Conservation (phyloP, 2,888 invertebrate genomes). For the Spodoptera exigua region DNA sequence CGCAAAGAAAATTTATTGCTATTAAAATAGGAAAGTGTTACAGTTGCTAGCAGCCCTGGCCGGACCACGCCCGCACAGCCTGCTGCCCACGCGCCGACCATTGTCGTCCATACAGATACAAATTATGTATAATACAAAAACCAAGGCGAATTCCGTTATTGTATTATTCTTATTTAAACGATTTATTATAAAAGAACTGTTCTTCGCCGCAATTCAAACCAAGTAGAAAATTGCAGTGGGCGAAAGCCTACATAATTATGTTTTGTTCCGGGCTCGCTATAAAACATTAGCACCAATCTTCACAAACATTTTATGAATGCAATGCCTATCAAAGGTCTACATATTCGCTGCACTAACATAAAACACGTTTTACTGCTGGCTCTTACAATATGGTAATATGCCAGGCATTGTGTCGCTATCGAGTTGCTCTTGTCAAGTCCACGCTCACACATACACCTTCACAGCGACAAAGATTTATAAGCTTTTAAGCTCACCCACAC, state of each 20-base stretch:
- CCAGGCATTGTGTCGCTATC: constrained; percentile 78
- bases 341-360: constrained; percentile 40
- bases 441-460: constrained; percentile 67
- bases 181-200: constrained; percentile 21
- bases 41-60: constrained; percentile 60
- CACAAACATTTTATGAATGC: constrained; percentile 19
- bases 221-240: constrained; percentile 19
- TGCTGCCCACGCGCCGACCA: constrained; percentile 68
- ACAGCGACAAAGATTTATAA: constrained; percentile 78
- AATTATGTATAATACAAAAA: constrained; percentile 52
- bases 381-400: constrained; percentile 72
- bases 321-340: constrained; percentile 26
- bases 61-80: constrained; percentile 63
- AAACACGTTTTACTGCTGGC: constrained; percentile 58
- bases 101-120: constrained; percentile 61
- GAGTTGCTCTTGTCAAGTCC: constrained; percentile 70
- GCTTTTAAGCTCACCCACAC: constrained; percentile 81
- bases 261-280: constrained; percentile 13
- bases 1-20: constrained; percentile 14
- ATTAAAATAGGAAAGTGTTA: constrained; percentile 26
- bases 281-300: constrained; percentile 36
- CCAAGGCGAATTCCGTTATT: constrained; percentile 51
- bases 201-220: constrained; percentile 32
- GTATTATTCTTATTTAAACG: constrained; percentile 34
- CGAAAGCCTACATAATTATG: constrained; percentile 11